Conservation (phyloP, 2,888 invertebrate genomes). For the Melanargia galathea region DNA sequence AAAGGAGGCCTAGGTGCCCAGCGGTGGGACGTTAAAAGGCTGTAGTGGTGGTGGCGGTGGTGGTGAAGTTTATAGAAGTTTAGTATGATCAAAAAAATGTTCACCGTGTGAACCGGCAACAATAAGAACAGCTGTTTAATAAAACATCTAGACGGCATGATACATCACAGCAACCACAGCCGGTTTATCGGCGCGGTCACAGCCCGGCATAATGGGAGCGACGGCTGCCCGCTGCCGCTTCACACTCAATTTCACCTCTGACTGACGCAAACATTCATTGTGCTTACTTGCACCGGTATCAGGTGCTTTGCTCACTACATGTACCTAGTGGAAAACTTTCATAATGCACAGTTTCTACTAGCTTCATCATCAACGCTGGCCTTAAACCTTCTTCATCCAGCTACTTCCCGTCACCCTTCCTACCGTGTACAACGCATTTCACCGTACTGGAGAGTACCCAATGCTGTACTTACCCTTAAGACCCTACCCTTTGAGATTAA, state of each 20-base stretch:
- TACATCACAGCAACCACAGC: conserved; percentile 60
- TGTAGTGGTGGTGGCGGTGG: too few species aligned
- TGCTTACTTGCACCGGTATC: conserved; percentile 63
- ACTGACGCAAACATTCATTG: conserved; percentile 81
- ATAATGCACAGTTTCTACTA: not conserved
- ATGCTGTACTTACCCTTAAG: too few species aligned
- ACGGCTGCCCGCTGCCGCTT: conserved; percentile 80
- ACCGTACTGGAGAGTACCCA: too few species aligned
- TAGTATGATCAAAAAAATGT: not conserved
- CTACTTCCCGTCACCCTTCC: too few species aligned
- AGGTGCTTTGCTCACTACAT: conserved; percentile 58
- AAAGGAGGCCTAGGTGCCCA: too few species aligned
- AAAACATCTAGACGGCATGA: conserved; percentile 48
- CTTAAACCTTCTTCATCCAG: not conserved
- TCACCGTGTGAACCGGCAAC: not conserved
- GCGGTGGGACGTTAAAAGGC: too few species aligned
- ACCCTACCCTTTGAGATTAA: too few species aligned
- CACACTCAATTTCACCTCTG: conserved; percentile 82
- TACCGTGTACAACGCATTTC: too few species aligned
- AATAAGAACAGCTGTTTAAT: conserved; percentile 3
- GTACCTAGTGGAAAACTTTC: conserved; percentile 14
- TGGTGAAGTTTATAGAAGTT: too few species aligned
- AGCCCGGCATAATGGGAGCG: conserved; percentile 80
- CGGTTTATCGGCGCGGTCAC: conserved; percentile 72
- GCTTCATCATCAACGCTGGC: not conserved